A percentile compares a stretch with the other conserved stretches of the same genome.
Evolutionary conservation across 2,113 vertebrate species (phyloP).

Genomic region (Calidris pygmaea): DNA sequence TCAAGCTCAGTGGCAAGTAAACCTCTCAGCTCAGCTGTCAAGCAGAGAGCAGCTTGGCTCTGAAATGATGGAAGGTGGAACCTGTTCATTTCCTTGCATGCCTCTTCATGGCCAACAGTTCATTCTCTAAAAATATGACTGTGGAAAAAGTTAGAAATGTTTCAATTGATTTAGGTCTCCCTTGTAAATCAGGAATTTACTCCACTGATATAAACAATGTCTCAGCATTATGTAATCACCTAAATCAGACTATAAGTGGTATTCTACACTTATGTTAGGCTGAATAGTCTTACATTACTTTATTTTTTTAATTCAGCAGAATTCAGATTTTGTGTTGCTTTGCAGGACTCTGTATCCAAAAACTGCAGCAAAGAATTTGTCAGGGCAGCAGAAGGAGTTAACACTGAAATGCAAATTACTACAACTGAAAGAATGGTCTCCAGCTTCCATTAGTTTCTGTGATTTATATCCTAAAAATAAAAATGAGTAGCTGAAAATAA

Average conservation of each 20-base stretch:
- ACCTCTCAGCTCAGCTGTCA: not conserved
- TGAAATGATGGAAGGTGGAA: not conserved
- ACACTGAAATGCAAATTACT: not conserved
- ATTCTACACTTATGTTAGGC: not conserved
- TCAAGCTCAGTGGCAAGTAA: not conserved
- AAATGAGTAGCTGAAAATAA: conserved; percentile 2
- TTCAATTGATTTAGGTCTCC: conserved; percentile 1
- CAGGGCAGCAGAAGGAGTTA: not conserved
- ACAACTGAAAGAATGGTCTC: not conserved
- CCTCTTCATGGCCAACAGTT: not conserved
- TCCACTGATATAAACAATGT: not conserved
- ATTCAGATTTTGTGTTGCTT: not conserved
- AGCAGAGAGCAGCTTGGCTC: not conserved
- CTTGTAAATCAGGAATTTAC: conserved; percentile 31
- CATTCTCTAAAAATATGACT: conserved; percentile 13
- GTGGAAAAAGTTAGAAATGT: conserved; percentile 26
- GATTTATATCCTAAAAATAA: not conserved
- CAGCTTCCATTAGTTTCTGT: not conserved
- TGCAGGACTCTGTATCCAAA: not conserved
- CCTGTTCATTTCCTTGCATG: conserved; percentile 1
- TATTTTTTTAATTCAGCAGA: not conserved
- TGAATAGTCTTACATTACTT: not conserved
- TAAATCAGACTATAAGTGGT: not conserved
- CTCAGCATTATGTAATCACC: not conserved
- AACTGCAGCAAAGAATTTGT: not conserved